Conservation (phyloP, 1,140 invertebrate species). For the Musca domestica region DNA sequence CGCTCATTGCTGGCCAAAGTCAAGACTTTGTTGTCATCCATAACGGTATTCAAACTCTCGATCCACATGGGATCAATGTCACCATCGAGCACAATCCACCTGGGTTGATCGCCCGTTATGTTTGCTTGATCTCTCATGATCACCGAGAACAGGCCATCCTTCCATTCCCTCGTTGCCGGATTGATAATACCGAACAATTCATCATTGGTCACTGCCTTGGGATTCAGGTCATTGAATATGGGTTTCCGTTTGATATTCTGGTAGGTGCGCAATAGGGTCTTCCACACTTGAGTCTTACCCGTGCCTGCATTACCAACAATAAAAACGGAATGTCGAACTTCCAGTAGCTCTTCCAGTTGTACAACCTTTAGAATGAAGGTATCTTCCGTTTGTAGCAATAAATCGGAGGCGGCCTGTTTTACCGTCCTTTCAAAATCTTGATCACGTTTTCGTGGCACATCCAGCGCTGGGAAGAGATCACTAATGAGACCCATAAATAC, state of each 20-base stretch:
- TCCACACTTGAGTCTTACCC: conserved; percentile 95
- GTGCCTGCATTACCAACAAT: conserved; percentile 92
- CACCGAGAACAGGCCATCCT: conserved; percentile 94
- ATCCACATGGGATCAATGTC: conserved; percentile 99
- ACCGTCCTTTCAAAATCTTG: conserved; percentile 91
- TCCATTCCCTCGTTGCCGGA: conserved; percentile 95
- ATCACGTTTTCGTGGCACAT: conserved; percentile 92
- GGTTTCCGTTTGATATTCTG: conserved; percentile 88
- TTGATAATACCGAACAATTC: conserved; percentile 99
- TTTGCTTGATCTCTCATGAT: conserved; percentile 97
- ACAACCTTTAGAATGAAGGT: conserved; percentile 95
- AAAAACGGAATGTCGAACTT: conserved; percentile 96
- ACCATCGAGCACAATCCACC: conserved; percentile 95
- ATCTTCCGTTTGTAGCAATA: conserved; percentile 91
- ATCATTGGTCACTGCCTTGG: conserved; percentile 96
- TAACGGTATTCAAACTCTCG: conserved; percentile 90
- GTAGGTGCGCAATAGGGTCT: conserved; percentile 86
- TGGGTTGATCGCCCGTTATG: conserved; percentile 81
- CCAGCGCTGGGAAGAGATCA: conserved; percentile 91
- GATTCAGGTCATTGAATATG: conserved; percentile 88
- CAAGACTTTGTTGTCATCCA: conserved; percentile 90
- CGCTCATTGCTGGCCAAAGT: conserved; percentile 95
- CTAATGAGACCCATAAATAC: conserved; percentile 97
- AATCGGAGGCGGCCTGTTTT: conserved; percentile 86
- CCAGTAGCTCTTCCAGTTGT: conserved; percentile 89